Conservation (phyloP, 2,113 vertebrate species). For the Dromas ardeola region DNA sequence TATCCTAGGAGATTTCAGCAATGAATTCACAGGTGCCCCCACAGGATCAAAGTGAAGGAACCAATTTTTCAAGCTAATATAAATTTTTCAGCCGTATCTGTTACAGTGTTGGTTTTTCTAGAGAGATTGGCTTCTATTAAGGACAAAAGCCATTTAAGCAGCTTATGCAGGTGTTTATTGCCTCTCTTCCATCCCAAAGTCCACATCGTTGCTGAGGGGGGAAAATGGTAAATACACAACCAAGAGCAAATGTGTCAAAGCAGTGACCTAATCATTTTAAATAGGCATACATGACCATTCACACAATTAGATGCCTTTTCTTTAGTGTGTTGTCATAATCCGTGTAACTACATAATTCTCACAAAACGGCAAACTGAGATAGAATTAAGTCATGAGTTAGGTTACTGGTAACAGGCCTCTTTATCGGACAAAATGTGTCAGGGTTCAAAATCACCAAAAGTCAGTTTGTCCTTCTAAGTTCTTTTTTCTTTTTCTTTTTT, state of each 20-base stretch:
- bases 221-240: background rate
- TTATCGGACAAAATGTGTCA: background rate
- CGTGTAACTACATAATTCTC: background rate
- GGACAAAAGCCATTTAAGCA: background rate
- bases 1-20: background rate
- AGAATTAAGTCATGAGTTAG: background rate
- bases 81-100: background rate
- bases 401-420: background rate
- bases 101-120: background rate
- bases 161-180: background rate
- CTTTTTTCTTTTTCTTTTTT: background rate
- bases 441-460: background rate
- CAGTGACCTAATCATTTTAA: background rate
- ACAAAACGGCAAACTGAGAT: background rate
- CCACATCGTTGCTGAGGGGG: background rate
- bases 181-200: background rate
- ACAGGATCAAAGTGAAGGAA: background rate
- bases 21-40: background rate
- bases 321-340: background rate
- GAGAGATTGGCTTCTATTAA: background rate
- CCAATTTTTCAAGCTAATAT: background rate
- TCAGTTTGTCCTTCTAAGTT: background rate
- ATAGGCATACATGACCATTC: background rate
- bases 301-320: background rate
- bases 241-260: background rate